Conservation (phyloP, 1,140 invertebrate genomes). For the Orchestia grillus region DNA sequence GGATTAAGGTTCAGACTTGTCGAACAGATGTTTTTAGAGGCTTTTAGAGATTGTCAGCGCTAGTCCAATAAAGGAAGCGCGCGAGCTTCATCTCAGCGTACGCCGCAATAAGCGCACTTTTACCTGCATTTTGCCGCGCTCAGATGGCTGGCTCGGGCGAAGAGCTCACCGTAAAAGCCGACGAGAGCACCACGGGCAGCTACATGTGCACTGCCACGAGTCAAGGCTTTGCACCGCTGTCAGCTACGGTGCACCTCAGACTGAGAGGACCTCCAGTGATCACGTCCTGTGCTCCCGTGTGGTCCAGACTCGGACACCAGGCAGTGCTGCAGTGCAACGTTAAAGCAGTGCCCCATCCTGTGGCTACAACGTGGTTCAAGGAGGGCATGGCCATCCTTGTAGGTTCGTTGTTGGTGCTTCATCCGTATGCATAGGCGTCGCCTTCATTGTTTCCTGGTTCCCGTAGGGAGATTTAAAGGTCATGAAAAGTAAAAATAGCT, state of each 20-base stretch:
- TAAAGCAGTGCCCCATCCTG: slow-evolving; percentile 64
- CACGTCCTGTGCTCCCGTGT: slow-evolving; percentile 60
- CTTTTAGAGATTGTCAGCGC: not conserved
- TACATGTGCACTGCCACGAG: slow-evolving; percentile 56
- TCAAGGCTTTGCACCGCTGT: slow-evolving; percentile 57
- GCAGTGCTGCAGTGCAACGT: slow-evolving; percentile 64
- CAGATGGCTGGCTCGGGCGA: slow-evolving; percentile 49
- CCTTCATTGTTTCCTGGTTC: not conserved
- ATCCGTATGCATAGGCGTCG: not conserved
- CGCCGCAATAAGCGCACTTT: slow-evolving; percentile 37
- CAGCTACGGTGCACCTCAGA: slow-evolving; percentile 64
- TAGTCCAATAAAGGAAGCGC: not conserved
- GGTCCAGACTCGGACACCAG: slow-evolving; percentile 59
- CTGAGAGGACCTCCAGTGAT: slow-evolving; percentile 64
- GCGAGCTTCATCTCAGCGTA: not conserved
- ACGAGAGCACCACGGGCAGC: slow-evolving; percentile 38
- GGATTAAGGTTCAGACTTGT: not conserved
- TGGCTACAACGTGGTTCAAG: slow-evolving; percentile 63
- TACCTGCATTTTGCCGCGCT: slow-evolving; percentile 23
- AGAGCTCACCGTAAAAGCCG: slow-evolving; percentile 12
- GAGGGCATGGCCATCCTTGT: slow-evolving; percentile 59
- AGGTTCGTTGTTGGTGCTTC: slow-evolving; percentile 27
- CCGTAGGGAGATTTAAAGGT: not conserved
- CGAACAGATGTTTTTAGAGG: not conserved
- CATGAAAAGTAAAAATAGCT: not conserved